These are phyloP conservation scores for Adoxophyes honmai DNA, from an alignment of 1,140 invertebrate genomes.

Conservation along the genomic window DNA sequence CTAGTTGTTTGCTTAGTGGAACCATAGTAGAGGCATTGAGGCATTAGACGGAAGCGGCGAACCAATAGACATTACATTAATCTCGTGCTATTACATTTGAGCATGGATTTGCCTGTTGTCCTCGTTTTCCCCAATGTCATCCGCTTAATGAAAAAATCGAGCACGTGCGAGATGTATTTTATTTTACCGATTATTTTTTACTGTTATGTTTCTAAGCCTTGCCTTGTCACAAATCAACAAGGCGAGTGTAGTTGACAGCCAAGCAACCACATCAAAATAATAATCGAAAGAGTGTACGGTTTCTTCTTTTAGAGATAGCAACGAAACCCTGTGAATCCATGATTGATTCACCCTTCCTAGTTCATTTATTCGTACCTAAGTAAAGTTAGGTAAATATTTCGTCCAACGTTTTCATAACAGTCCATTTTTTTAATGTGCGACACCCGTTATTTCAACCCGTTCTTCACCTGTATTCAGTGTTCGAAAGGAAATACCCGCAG, in stretches of 20 bases:
- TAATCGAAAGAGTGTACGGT: too few species aligned
- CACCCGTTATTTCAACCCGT: neutral
- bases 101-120: slow-evolving; percentile 27
- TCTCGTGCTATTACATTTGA: slow-evolving; percentile 35
- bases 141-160: slow-evolving; percentile 10
- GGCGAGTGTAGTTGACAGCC: too few species aligned
- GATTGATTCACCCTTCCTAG: neutral
- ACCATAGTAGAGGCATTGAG: slow-evolving; percentile 19
- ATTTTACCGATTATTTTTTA: too few species aligned
- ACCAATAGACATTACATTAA: slow-evolving; percentile 52
- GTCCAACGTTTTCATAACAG: too few species aligned
- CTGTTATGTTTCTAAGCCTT: too few species aligned
- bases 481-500: neutral
- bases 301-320: too few species aligned
- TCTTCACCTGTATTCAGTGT: neutral
- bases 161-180: too few species aligned
- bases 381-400: neutral
- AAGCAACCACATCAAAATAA: too few species aligned
- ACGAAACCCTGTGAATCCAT: too few species aligned
- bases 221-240: too few species aligned
- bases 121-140: neutral
- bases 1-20: slow-evolving; percentile 55
- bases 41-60: slow-evolving; percentile 35
- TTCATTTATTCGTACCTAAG: neutral
- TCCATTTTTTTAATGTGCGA: too few species aligned